Evolutionary conservation across 2,113 vertebrate genomes (phyloP).

Genomic region (Chitala chitala): DNA sequence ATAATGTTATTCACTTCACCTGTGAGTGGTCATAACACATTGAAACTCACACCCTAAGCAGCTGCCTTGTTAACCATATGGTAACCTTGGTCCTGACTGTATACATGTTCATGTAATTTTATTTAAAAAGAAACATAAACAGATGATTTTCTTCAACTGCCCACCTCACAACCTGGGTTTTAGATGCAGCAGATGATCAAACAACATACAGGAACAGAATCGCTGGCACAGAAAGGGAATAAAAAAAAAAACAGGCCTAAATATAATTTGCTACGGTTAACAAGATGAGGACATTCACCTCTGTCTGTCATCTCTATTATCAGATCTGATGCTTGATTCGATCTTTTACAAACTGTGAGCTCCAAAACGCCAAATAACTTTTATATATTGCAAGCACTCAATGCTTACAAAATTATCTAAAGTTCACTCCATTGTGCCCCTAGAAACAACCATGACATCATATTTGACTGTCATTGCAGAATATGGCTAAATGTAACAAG

Average conservation of each 20-base stretch:
- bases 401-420: not conserved
- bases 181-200: no score
- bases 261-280: conserved; percentile 15
- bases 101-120: no score
- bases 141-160: no score
- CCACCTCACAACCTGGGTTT: no score
- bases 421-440: not conserved
- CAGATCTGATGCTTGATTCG: not conserved
- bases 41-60: no score
- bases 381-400: not conserved
- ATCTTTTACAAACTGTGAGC: not conserved
- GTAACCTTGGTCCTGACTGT: no score
- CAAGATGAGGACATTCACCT: conserved; percentile 12
- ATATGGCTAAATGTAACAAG: not conserved
- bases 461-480: not conserved
- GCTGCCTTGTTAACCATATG: no score
- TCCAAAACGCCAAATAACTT: not conserved
- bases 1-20: no score
- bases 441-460: not conserved
- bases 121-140: no score
- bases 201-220: no score
- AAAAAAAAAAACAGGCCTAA: not conserved
- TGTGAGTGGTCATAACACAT: no score
- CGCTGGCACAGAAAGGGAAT: not conserved
- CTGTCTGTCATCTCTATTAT: not conserved